These are phyloP conservation scores for Mesorhabditis sp. DNA, from an alignment of 2,888 invertebrate species.

Conservation along the genomic window DNA sequence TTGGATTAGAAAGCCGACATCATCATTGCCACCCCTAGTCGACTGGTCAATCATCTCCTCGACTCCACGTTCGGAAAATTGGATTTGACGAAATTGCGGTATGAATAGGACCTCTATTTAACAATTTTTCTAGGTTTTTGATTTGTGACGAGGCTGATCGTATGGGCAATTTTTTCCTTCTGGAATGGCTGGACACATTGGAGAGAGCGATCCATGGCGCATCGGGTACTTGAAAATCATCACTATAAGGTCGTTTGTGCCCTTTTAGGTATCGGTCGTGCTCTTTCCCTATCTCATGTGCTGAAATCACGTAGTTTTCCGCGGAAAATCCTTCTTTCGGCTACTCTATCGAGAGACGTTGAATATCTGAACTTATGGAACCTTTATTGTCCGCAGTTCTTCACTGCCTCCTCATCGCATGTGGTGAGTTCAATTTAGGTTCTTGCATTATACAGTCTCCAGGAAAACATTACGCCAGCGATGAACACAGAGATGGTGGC, in stretches of 20 bases:
- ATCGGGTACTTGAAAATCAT: neutral
- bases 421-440: too few relatives aligned
- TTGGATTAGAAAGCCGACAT: slow-evolving; percentile 58
- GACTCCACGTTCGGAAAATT: slow-evolving; percentile 63
- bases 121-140: slow-evolving; percentile 38
- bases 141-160: slow-evolving; percentile 95
- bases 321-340: slow-evolving; percentile 93
- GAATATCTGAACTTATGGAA: slow-evolving; percentile 84
- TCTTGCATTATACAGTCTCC: too few relatives aligned
- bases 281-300: slow-evolving; percentile 8
- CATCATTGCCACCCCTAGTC: slow-evolving; percentile 85
- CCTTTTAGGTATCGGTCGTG: slow-evolving; percentile 10
- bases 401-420: slow-evolving; percentile 59
- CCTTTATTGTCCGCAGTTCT: slow-evolving; percentile 85
- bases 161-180: slow-evolving; percentile 83
- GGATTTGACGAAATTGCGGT: slow-evolving; percentile 69
- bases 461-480: too few relatives aligned
- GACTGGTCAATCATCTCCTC: slow-evolving; percentile 84
- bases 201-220: slow-evolving; percentile 63
- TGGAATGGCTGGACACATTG: slow-evolving; percentile 82
- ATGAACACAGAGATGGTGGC: too few relatives aligned
- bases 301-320: slow-evolving; percentile 33
- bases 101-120: neutral
- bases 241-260: too few relatives aligned
- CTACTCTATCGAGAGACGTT: slow-evolving; percentile 76